Evolutionary conservation across 2,888 invertebrate genomes (phyloP), one percentile per base, ranked within the genome.

Genomic region (Eupithecia pulchellata): DNA sequence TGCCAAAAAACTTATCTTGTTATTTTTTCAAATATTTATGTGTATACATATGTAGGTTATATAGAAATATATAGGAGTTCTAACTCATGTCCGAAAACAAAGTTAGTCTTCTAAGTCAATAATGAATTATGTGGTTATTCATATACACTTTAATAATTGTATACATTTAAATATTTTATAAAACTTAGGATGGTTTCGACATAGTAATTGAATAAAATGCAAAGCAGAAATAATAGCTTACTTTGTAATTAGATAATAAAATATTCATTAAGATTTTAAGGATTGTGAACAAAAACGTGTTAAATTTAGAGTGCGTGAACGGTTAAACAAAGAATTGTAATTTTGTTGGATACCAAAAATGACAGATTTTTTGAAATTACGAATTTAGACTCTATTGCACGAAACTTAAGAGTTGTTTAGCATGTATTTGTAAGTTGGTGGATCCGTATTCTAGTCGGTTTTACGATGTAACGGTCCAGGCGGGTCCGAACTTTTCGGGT

Each of bases 391-490:
- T 76, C 75, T 85, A 81, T 58, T 0, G 0, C 14, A 2, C 5
- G 71, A 11, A 61, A 9, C 42, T 75, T 84, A 87, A 75, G 78
- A 75, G 62, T 60, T 66, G 61, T 30, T 52, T 20, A 67, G 68
- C 11, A 66, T 75, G 69, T 66, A 72, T 39, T 66, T 60, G 66
- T 66, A 73, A 72, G 64, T 69, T 78, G 76, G 76, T 79, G 76
- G 77, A 79, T 79, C 80, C 78, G 77, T 84, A 84, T 84, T 83
- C 81, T 77, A 81, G 73, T 88, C 82, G 89, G 89, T 90, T 92
- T 92, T 89, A 90, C 84, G 89, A 89, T 85, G 82, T 92, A 91
- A 92, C 92, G 90, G 91, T 87, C 64, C 85, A 87, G 86, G 25
- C 86, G 86, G 83, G 91, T 90, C 89, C 86, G 84, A 89, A 89